Conservation (phyloP, 1,140 invertebrate species). For the Drosophila paulistorum region DNA sequence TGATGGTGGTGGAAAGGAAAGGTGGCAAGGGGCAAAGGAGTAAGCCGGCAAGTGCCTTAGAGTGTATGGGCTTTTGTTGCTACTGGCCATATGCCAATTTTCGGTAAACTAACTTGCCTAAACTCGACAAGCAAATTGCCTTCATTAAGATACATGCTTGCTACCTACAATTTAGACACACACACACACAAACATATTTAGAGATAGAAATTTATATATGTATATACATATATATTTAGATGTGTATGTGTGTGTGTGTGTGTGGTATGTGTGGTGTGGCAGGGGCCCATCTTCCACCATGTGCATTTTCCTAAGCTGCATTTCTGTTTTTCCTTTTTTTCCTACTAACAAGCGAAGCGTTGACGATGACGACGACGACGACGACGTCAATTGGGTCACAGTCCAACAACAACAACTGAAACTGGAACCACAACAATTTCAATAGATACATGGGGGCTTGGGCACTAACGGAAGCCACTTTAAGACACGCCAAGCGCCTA, state of each 20-base stretch:
- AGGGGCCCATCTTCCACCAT: constrained; percentile 49
- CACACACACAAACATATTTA: constrained; percentile 14
- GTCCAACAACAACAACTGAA: constrained; percentile 48
- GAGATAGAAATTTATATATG: constrained; percentile 22
- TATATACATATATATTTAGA: constrained; percentile 11
- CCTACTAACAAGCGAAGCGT: constrained; percentile 59
- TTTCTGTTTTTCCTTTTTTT: constrained; percentile 40
- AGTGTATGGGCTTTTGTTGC: constrained; percentile 64
- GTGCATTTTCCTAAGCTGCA: constrained; percentile 57
- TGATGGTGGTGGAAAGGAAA: constrained; percentile 11
- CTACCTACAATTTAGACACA: constrained; percentile 74
- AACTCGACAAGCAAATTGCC: constrained; percentile 81
- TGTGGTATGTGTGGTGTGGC: constrained; percentile 29
- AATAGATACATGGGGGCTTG: constrained; percentile 61
- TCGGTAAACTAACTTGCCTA: constrained; percentile 82
- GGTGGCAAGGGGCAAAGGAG: neutral
- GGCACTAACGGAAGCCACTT: constrained; percentile 71
- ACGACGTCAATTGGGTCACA: constrained; percentile 75
- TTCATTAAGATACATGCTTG: constrained; percentile 80
- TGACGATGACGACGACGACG: constrained; percentile 53
- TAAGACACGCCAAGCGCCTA: constrained; percentile 67
- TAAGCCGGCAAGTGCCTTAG: constrained; percentile 35
- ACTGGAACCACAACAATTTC: constrained; percentile 69
- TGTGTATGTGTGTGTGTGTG: constrained; percentile 25
- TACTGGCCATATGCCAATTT: constrained; percentile 82